These are phyloP conservation scores for Eupithecia centaureata DNA, from an alignment of 2,888 invertebrate genomes.

Conservation along the genomic window DNA sequence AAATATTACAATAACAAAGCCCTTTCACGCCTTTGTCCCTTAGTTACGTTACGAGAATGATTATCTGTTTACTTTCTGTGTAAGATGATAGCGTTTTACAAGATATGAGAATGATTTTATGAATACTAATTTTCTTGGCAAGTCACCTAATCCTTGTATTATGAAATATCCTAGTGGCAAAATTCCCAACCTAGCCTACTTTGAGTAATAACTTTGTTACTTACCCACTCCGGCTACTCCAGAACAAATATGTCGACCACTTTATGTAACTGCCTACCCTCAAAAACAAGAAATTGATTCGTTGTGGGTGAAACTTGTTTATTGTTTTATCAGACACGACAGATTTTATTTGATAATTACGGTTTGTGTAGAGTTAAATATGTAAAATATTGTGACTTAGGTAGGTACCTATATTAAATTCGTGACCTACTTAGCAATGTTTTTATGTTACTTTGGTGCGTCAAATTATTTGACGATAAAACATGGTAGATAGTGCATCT, in stretches of 20 bases:
- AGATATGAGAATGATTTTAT: constrained; percentile 4
- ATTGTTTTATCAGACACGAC: neutral
- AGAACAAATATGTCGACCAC: neutral
- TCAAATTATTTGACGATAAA: constrained; percentile 21
- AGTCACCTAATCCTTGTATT: constrained; percentile 4
- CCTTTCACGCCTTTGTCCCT: constrained; percentile 36
- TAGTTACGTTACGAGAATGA: constrained; percentile 10
- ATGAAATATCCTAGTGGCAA: constrained; percentile 9
- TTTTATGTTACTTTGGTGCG: constrained; percentile 3
- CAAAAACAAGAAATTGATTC: neutral
- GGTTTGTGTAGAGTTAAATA: neutral
- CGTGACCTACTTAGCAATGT: constrained; percentile 12
- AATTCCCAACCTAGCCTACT: neutral
- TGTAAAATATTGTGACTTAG: no score
- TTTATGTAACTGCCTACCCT: neutral
- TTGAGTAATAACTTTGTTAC: constrained; percentile 1
- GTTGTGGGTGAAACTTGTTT: neutral
- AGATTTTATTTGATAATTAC: neutral
- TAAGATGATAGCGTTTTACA: constrained; percentile 4
- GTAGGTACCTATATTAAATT: neutral
- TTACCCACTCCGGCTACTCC: neutral
- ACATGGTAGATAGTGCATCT: constrained; percentile 4
- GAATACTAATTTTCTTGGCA: constrained; percentile 13
- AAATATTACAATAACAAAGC: constrained; percentile 29
- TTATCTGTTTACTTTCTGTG: constrained; percentile 18